Evolutionary conservation across 2,797 vertebrate genomes (phyloP).

Genomic region (Leucoraja ocellata): DNA sequence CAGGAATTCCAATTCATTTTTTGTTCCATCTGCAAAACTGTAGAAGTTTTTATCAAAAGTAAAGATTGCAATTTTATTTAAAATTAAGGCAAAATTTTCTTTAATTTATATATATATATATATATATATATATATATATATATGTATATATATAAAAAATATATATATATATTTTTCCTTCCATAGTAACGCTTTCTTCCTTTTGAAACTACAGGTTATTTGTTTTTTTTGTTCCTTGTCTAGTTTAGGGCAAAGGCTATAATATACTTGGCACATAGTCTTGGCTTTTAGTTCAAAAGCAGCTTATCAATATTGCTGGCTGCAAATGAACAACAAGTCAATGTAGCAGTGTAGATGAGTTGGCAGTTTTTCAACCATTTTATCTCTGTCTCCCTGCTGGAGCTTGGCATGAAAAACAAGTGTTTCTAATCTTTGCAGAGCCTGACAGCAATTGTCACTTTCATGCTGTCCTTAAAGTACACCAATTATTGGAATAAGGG

Average conservation of each 20-base stretch:
- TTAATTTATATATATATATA: not conserved
- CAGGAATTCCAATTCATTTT: not conserved
- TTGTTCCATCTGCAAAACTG: not conserved
- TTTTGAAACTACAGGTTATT: not conserved
- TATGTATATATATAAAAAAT: no score
- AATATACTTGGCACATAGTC: not conserved
- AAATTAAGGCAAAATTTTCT: no score
- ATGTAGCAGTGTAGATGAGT: not conserved
- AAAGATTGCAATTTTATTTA: not conserved
- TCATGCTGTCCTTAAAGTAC: not conserved
- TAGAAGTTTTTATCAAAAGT: not conserved
- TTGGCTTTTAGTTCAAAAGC: not conserved
- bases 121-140: no score
- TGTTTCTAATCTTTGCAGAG: not conserved
- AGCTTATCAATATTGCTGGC: not conserved
- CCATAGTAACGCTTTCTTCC: not conserved
- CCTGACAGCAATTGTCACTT: not conserved
- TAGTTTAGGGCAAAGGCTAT: no score
- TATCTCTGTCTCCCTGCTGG: constrained; percentile 14
- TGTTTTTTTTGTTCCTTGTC: not conserved
- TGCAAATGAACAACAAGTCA: no score
- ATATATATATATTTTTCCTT: not conserved
- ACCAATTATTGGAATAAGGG: not conserved
- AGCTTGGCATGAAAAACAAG: not conserved
- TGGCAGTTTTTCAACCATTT: not conserved